These are phyloP conservation scores for Chelonoidis abingdonii DNA, from an alignment of 2,113 vertebrate species.

Conservation along the genomic window DNA sequence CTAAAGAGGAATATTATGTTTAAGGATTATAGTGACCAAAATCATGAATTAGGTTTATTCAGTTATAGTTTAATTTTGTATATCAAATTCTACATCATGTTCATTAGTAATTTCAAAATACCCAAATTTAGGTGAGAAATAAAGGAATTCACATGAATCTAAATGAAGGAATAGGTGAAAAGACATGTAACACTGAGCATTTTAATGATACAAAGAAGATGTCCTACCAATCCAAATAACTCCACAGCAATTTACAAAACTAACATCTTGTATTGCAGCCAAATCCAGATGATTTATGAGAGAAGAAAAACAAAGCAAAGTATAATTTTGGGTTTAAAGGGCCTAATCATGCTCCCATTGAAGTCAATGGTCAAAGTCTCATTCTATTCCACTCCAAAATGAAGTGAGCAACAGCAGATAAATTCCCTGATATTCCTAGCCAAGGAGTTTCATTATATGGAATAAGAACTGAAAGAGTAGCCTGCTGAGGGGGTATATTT, in stretches of 20 bases:
- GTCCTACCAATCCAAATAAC: neutral
- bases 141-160: neutral
- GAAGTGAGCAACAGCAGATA: neutral
- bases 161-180: neutral
- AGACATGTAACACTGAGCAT: neutral
- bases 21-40: neutral
- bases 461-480: neutral
- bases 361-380: neutral
- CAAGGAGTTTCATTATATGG: neutral
- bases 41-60: neutral
- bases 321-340: neutral
- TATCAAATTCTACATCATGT: neutral
- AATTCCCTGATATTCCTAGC: fast-evolving
- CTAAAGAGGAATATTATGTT: neutral
- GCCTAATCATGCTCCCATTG: neutral
- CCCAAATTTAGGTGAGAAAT: neutral
- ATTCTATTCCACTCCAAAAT: neutral
- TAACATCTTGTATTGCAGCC: neutral
- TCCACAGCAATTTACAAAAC: neutral
- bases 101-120: neutral
- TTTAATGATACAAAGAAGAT: neutral
- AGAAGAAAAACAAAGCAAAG: neutral
- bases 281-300: neutral
- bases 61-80: neutral
- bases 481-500: fast-evolving